Conservation (phyloP, 2,888 invertebrate species). For the Drosophila infuscata region DNA sequence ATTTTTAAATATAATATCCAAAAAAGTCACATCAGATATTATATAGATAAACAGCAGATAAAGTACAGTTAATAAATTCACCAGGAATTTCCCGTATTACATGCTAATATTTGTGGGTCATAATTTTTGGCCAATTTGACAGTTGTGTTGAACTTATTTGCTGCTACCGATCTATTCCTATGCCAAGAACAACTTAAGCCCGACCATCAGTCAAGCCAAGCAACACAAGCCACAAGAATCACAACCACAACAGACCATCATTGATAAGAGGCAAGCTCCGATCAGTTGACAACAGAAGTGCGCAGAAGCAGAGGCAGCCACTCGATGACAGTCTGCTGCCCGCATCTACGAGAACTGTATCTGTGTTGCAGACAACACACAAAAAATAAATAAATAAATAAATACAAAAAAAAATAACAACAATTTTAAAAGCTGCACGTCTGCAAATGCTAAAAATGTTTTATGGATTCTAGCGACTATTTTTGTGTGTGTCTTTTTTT, state of each 20-base stretch:
- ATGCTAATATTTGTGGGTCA: slow-evolving; percentile 2
- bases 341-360: slow-evolving; percentile 60
- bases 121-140: slow-evolving; percentile 29
- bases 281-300: slow-evolving; percentile 51
- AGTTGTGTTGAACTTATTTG: slow-evolving; percentile 15
- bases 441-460: slow-evolving; percentile 79
- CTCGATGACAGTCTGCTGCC: slow-evolving; percentile 64
- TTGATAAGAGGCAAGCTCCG: slow-evolving; percentile 36
- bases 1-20: not conserved
- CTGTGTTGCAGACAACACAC: slow-evolving; percentile 41
- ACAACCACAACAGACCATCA: slow-evolving; percentile 21
- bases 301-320: slow-evolving; percentile 8
- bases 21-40: not conserved
- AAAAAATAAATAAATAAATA: slow-evolving; percentile 34
- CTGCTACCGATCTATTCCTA: slow-evolving; percentile 28
- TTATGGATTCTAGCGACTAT: slow-evolving; percentile 63
- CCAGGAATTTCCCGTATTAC: not conserved
- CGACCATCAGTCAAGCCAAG: not conserved
- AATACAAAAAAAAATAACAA: slow-evolving; percentile 8
- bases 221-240: slow-evolving; percentile 17
- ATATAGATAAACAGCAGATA: not conserved
- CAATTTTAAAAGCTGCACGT: slow-evolving; percentile 72
- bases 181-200: slow-evolving; percentile 30
- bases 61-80: not conserved
- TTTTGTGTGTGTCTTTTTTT: slow-evolving; percentile 35